Evolutionary conservation across 2,888 invertebrate genomes (phyloP).

Genomic region (Panorpa germanica): DNA sequence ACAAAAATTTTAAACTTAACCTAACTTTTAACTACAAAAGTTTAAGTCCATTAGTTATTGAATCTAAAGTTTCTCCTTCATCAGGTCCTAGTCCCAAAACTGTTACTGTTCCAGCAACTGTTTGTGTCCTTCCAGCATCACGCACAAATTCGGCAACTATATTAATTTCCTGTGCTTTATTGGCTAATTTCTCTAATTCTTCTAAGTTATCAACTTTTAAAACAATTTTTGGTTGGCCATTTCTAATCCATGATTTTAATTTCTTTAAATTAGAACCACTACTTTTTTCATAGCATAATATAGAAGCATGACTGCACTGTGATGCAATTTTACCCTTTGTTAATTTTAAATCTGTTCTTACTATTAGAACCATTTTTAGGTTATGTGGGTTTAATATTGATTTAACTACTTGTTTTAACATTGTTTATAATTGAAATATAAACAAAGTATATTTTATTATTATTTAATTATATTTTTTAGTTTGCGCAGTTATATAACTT

Average conservation of each 20-base stretch:
- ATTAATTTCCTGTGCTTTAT: slow-evolving; percentile 27
- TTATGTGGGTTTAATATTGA: slow-evolving; percentile 6
- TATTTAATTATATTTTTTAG: slow-evolving; percentile 18
- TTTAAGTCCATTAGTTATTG: slow-evolving; percentile 41
- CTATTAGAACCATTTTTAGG: slow-evolving; percentile 53
- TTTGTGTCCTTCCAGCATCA: slow-evolving; percentile 58
- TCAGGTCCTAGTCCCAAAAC: slow-evolving; percentile 61
- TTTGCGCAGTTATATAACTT: slow-evolving; percentile 27
- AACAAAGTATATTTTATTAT: slow-evolving; percentile 9
- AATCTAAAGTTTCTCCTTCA: slow-evolving; percentile 30
- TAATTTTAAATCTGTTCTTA: slow-evolving; percentile 57
- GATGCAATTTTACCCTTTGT: slow-evolving; percentile 60
- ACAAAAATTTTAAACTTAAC: no score
- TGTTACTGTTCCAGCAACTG: slow-evolving; percentile 44
- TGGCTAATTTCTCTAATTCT: slow-evolving; percentile 28
- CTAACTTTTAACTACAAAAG: slow-evolving; percentile 32
- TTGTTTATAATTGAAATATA: slow-evolving; percentile 7
- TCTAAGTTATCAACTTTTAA: slow-evolving; percentile 34
- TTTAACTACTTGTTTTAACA: slow-evolving; percentile 11
- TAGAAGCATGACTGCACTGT: slow-evolving; percentile 63
- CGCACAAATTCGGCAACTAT: slow-evolving; percentile 34
- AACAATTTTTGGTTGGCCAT: slow-evolving; percentile 60
- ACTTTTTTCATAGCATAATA: slow-evolving; percentile 41
- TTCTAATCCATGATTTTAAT: slow-evolving; percentile 38
- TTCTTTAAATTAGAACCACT: slow-evolving; percentile 22